Evolutionary conservation across 2,888 invertebrate species (phyloP).

Genomic region (Xylocampa areola): DNA sequence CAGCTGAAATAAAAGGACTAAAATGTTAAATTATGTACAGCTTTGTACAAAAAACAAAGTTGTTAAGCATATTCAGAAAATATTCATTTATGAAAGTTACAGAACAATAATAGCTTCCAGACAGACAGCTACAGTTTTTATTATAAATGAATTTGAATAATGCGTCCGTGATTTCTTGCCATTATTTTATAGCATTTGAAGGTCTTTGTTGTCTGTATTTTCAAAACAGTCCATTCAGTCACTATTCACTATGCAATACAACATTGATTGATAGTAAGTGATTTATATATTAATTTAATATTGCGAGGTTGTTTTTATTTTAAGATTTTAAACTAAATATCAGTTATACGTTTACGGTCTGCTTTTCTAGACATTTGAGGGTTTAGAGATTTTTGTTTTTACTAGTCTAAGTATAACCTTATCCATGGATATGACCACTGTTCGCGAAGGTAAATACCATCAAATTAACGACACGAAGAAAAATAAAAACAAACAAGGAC

Average conservation of each 20-base stretch:
- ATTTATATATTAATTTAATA: not conserved
- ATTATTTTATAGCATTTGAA: slow-evolving; percentile 40
- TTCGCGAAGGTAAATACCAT: not conserved
- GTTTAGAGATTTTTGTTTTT: slow-evolving; percentile 5
- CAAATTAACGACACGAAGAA: not conserved
- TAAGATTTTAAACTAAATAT: not conserved
- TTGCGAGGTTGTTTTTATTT: too few species aligned
- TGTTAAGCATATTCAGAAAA: slow-evolving; percentile 33
- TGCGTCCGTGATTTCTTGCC: slow-evolving; percentile 39
- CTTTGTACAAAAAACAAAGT: slow-evolving; percentile 12
- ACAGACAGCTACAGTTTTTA: slow-evolving; percentile 38
- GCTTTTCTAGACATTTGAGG: slow-evolving; percentile 8
- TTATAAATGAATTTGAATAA: slow-evolving; percentile 37
- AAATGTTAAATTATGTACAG: slow-evolving; percentile 18
- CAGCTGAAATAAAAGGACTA: slow-evolving; percentile 1
- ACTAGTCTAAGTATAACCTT: not conserved
- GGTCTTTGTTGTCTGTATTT: slow-evolving; percentile 41
- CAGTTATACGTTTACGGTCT: not conserved
- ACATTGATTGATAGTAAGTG: not conserved
- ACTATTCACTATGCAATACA: slow-evolving; percentile 8
- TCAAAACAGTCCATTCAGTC: slow-evolving; percentile 16
- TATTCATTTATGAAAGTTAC: slow-evolving; percentile 37
- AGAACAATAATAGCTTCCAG: slow-evolving; percentile 32
- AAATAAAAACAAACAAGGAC: too few species aligned
- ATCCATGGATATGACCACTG: not conserved